phyloP scores from a whole-genome alignment of 2,888 invertebrate genomes.

The Hetaerina titia region DNA sequence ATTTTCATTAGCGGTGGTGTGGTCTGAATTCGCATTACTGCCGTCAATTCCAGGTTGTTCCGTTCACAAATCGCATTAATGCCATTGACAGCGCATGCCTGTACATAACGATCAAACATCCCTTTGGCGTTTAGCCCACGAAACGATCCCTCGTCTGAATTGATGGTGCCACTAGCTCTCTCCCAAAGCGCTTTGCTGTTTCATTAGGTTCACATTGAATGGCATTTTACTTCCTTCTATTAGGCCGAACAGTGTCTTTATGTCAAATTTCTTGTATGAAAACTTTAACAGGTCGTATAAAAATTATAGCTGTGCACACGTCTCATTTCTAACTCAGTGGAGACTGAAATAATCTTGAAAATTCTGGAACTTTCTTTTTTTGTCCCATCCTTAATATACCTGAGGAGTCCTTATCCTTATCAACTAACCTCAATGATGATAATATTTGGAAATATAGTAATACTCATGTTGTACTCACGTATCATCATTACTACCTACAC shows the following conservation, averaged over 20 bases:
- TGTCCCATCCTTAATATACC: background rate
- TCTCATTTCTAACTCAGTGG: no score
- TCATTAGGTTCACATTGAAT: background rate
- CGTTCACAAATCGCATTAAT: background rate
- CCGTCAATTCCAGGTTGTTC: background rate
- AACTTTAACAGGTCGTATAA: no score
- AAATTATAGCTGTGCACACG: no score
- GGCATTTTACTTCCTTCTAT: background rate
- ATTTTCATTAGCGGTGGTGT: background rate
- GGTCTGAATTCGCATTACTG: background rate
- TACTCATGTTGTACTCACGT: no score
- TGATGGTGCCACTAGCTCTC: background rate
- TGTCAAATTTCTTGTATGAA: no score
- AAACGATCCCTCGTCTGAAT: background rate
- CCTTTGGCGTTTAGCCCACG: slow-evolving; percentile 32
- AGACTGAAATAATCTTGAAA: background rate
- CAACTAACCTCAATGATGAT: background rate
- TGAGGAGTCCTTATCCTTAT: background rate
- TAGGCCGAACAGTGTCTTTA: no score
- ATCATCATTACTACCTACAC: no score
- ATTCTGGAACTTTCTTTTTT: background rate
- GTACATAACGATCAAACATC: slow-evolving; percentile 27
- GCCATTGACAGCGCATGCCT: slow-evolving; percentile 26
- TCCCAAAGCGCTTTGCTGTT: background rate
- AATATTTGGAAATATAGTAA: no score